phyloP scores from a whole-genome alignment of 92 coral and sea anemone species.

The Siderastrea siderea region DNA sequence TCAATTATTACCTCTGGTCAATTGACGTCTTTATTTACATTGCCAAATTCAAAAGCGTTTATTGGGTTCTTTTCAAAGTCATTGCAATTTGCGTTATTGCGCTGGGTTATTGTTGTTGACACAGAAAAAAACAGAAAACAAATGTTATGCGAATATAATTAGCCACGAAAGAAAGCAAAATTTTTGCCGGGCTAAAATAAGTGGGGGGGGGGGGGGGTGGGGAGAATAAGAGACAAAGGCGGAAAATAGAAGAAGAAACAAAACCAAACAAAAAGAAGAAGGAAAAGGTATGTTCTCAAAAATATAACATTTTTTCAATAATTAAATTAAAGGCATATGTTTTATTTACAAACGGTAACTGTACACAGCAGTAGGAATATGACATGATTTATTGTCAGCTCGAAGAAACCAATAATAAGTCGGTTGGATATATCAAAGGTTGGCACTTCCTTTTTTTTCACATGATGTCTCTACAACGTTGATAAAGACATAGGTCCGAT shows the following conservation, averaged over 20 bases:
- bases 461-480: too few species aligned
- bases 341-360: neutral
- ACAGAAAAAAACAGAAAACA: neutral
- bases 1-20: conserved; percentile 8
- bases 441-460: too few species aligned
- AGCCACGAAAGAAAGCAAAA: neutral
- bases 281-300: too few species aligned
- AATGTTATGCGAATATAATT: neutral
- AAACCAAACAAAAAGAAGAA: neutral
- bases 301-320: too few species aligned
- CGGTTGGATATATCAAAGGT: neutral
- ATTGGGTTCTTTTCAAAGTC: conserved; percentile 2
- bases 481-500: too few species aligned
- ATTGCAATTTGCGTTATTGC: neutral
- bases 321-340: neutral
- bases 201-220: neutral
- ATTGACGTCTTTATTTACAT: neutral
- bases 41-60: conserved; percentile 8
- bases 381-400: neutral
- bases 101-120: neutral
- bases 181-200: neutral
- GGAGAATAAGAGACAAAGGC: neutral
- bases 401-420: neutral
- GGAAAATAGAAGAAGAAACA: neutral
- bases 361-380: neutral